Conservation (phyloP, 2,797 vertebrate genomes). For the Pteropus rufus region DNA sequence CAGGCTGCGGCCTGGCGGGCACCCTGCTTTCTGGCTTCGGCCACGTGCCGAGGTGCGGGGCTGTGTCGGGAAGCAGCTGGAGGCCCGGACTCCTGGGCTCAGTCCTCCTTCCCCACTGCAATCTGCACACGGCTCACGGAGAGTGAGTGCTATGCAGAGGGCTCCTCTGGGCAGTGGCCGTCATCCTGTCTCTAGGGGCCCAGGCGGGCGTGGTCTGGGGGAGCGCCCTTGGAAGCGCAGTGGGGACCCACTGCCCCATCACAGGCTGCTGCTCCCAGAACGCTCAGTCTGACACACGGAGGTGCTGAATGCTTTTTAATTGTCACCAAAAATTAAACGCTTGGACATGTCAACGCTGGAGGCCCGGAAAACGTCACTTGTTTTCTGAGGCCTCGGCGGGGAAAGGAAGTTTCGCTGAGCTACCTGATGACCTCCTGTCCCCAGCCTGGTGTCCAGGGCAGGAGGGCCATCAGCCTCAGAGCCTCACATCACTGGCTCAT, state of each 20-base stretch:
- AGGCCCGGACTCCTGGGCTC: not conserved
- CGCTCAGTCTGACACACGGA: not conserved
- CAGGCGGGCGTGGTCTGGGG: not conserved
- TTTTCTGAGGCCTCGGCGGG: not conserved
- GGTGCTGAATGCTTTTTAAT: not conserved
- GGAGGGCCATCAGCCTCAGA: not conserved
- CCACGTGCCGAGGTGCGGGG: not conserved
- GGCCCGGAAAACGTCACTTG: not conserved
- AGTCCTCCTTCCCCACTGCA: not conserved
- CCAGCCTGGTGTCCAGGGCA: not conserved
- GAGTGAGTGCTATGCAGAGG: no score
- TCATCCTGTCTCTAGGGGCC: not conserved
- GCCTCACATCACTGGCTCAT: no score
- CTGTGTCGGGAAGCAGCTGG: not conserved
- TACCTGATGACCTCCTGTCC: not conserved
- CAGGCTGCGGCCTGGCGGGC: not conserved
- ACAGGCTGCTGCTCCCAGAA: not conserved
- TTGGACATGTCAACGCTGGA: not conserved
- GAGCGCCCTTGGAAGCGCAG: not conserved
- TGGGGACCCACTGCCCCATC: rapidly evolving
- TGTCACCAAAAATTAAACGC: not conserved
- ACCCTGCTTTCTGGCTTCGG: not conserved
- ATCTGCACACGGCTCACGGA: not conserved
- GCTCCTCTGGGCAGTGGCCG: not conserved
- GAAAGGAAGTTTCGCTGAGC: not conserved